Base-by-base conservation (phyloP, 2,888 invertebrate genomes). In the Cerastoderma edule region DNA sequence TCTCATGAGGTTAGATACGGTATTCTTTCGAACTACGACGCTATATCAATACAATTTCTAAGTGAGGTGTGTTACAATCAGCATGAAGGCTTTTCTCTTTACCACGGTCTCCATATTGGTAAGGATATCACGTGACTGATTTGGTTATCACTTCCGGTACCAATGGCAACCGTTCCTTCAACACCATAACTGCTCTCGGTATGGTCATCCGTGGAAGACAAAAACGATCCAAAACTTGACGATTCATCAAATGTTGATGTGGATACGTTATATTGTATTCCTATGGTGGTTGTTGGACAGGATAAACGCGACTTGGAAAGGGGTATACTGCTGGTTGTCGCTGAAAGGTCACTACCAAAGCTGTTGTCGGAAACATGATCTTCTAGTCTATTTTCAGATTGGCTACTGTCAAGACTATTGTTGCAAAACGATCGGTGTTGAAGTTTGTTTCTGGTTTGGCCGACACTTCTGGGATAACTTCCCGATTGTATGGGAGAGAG, bases 121-220 rank as follows among this genome's bases (percentile, higher is more conserved):
- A 32, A 28, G 19, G 19, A n/a, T 27, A 56, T 56, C 56, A 56
- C 56, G 56, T 56, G 56, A 56, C 56, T 32, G 2, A 56, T 56
- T 32, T 56, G 28, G n/a, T 56, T 32, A 32, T 56, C 56, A 56
- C 56, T 56, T 56, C 56, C 56, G 56, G 32, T 56, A 16, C 56
- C 56, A 56, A 56, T 56, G 27, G 30, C 19, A 3, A 56, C 32
- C 3, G 19, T 28, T n/a, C 32, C n/a, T 5, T 16, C 56, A 19
- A 16, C 5, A 56, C n/a, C 32, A 32, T 6, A 13, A 19, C 4
- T 30, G n/a, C n/a, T n/a, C n/a, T n/a, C n/a, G n/a, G n/a, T n/a
- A n/a, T n/a, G n/a, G 6, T 19, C 32, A 8, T 32, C 6, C 1
- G 8, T 32, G 2, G 56, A 28, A 3, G 32, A 56, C 32, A 19